These are phyloP conservation scores for Camelus dromedarius DNA, from an alignment of 2,113 vertebrate genomes.

Conservation along the genomic window DNA sequence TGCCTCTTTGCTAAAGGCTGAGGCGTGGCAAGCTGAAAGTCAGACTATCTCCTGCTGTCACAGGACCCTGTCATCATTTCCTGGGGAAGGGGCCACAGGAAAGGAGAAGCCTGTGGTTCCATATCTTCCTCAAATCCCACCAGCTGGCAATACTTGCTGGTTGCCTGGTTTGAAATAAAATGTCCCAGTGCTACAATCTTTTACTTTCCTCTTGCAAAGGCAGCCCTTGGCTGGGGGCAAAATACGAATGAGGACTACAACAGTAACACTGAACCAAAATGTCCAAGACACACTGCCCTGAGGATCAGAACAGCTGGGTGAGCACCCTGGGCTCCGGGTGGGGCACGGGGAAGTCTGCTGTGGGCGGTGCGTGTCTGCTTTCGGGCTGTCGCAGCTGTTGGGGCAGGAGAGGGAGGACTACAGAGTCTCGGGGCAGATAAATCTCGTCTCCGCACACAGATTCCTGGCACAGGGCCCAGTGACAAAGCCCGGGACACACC, in stretches of 20 bases:
- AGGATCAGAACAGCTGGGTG: neutral
- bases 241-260: neutral
- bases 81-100: neutral
- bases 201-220: neutral
- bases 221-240: neutral
- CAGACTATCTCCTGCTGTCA: neutral
- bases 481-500: fast-evolving
- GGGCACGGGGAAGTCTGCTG: neutral
- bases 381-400: neutral
- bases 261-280: neutral
- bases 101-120: neutral
- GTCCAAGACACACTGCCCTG: neutral
- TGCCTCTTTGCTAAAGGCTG: neutral
- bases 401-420: no score
- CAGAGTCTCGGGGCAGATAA: neutral
- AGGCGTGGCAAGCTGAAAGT: neutral
- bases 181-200: neutral
- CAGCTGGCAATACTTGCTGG: neutral
- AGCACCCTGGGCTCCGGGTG: no score
- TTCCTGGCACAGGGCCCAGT: neutral
- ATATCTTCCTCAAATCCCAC: neutral
- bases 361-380: neutral
- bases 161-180: neutral
- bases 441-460: no score
- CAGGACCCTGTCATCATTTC: neutral